Evolutionary conservation across 2,113 vertebrate genomes (phyloP).

Genomic region (Anoura caudifer): DNA sequence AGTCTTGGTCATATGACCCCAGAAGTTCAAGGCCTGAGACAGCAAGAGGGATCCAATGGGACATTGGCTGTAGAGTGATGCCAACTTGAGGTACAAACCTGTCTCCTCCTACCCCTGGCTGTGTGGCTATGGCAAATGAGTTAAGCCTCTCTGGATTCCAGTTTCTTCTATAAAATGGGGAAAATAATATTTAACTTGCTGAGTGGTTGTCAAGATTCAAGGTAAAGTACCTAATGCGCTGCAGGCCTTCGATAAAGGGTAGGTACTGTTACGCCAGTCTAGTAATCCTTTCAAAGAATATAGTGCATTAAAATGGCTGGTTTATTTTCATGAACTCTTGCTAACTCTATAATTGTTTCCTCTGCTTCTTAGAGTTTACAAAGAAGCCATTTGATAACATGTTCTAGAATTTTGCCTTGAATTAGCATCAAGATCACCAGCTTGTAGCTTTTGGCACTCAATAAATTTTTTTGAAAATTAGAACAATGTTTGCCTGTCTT

Average conservation of each 20-base stretch:
- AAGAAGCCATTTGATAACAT: conserved; percentile 39
- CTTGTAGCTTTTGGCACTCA: conserved; percentile 42
- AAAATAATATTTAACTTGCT: neutral
- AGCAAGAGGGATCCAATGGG: fast-evolving
- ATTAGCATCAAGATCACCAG: neutral
- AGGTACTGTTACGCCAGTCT: neutral
- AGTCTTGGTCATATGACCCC: neutral
- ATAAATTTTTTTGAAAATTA: neutral
- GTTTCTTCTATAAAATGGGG: neutral
- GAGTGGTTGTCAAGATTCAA: neutral
- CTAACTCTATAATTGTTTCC: conserved; percentile 35
- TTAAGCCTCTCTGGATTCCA: neutral
- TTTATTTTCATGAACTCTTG: conserved; percentile 13
- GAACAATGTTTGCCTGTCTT: conserved; percentile 36
- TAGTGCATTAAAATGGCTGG: neutral
- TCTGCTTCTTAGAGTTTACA: neutral
- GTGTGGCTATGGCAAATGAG: neutral
- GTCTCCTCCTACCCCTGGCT: neutral
- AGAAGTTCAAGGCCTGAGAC: neutral
- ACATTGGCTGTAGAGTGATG: neutral
- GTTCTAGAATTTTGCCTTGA: conserved; percentile 55
- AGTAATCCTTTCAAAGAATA: conserved; percentile 14
- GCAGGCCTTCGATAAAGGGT: neutral
- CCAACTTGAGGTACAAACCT: neutral
- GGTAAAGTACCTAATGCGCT: neutral